Conservation (phyloP, 1,140 invertebrate genomes). For the Bombus balteatus region DNA sequence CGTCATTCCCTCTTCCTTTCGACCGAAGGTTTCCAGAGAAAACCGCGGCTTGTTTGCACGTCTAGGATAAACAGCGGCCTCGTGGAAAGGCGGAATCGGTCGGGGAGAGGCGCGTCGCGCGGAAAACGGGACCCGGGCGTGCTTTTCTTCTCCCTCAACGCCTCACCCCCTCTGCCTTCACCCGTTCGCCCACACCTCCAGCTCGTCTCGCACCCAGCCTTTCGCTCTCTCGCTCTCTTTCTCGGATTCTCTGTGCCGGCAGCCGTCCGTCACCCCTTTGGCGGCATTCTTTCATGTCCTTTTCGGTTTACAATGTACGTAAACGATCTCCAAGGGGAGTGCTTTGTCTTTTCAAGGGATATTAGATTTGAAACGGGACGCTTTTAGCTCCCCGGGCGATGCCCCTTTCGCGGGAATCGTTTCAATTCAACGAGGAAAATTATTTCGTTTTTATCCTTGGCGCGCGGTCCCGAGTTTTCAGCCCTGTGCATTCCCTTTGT, state of each 20-base stretch:
- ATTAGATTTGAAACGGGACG: constrained; percentile 51
- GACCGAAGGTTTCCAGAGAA: constrained; percentile 56
- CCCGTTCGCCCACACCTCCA: background rate
- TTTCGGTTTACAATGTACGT: constrained; percentile 58
- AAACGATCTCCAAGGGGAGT: constrained; percentile 53
- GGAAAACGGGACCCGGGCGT: constrained; percentile 38
- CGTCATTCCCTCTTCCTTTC: constrained; percentile 31
- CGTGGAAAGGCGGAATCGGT: constrained; percentile 45
- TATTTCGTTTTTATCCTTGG: constrained; percentile 30
- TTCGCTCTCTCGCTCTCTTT: background rate
- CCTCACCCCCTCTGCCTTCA: background rate
- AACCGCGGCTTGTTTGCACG: constrained; percentile 69
- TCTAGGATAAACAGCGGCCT: constrained; percentile 68
- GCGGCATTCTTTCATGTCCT: constrained; percentile 53
- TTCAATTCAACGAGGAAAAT: constrained; percentile 33
- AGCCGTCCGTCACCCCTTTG: constrained; percentile 42
- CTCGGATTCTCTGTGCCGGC: background rate
- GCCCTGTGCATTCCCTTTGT: background rate
- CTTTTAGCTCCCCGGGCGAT: constrained; percentile 42
- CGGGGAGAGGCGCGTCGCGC: background rate
- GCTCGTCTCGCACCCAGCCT: background rate
- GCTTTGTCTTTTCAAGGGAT: constrained; percentile 48
- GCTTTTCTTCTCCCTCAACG: constrained; percentile 17
- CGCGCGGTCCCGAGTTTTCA: background rate
- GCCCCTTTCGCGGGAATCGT: constrained; percentile 42